Evolutionary conservation across 1,140 invertebrate species (phyloP).

Genomic region (Drosophila lacertosa): DNA sequence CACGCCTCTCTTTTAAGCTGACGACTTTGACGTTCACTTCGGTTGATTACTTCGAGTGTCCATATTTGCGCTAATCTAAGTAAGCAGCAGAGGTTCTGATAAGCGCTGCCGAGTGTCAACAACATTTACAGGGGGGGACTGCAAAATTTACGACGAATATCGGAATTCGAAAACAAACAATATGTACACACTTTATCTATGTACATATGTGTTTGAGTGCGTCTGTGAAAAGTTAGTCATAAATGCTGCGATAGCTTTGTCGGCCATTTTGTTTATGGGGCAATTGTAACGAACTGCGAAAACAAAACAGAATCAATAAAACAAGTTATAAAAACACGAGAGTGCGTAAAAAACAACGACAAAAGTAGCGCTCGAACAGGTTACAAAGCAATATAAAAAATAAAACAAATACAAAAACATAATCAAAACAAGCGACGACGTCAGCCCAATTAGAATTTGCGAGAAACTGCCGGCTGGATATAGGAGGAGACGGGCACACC

Average conservation of each 20-base stretch:
- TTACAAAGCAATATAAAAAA: conserved; percentile 40
- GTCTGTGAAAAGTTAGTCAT: conserved; percentile 22
- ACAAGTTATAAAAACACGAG: conserved; percentile 48
- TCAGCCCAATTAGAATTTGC: conserved; percentile 32
- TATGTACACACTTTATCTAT: not conserved
- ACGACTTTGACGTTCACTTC: conserved; percentile 6
- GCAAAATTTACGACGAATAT: conserved; percentile 34
- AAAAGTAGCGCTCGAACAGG: conserved; percentile 33
- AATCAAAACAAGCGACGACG: conserved; percentile 27
- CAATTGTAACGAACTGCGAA: conserved; percentile 68
- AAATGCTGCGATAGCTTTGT: conserved; percentile 32
- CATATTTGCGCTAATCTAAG: conserved; percentile 28
- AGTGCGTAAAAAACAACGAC: conserved; percentile 23
- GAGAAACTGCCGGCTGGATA: conserved; percentile 36
- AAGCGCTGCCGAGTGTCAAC: conserved; percentile 12
- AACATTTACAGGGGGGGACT: conserved; percentile 23
- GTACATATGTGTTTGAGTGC: conserved; percentile 3
- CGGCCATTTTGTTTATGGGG: conserved; percentile 54
- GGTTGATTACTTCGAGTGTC: conserved; percentile 17
- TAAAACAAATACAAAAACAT: conserved; percentile 21
- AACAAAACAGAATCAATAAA: conserved; percentile 77
- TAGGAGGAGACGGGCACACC: not conserved
- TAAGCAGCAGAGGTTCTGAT: not conserved
- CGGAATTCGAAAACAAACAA: conserved; percentile 47
- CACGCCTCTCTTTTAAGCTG: conserved; percentile 20